A percentile compares a stretch with the other conserved stretches of the same genome.
These are phyloP conservation scores for Drosophila nannoptera DNA, from an alignment of 1,140 invertebrate species.

Conservation along the genomic window DNA sequence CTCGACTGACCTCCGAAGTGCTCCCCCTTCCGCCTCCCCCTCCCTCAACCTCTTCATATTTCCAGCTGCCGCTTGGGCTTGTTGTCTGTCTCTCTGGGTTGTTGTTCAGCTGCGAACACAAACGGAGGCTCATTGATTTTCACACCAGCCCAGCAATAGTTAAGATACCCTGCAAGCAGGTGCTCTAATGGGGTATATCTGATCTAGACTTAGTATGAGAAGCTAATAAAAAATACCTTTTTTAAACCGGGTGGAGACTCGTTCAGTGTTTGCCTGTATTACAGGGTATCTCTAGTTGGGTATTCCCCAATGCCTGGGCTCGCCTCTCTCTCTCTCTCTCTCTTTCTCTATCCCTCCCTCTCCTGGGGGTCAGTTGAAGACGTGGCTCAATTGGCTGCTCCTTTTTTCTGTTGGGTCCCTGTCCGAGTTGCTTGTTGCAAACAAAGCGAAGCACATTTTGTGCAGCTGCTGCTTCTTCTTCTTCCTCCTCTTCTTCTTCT, in stretches of 20 bases:
- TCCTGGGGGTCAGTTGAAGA: slow-evolving; percentile 17
- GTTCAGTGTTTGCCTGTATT: not conserved
- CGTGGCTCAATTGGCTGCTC: slow-evolving; percentile 28
- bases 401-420: not conserved
- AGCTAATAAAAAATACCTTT: no score
- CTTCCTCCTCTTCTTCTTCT: slow-evolving; percentile 13
- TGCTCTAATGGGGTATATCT: not conserved
- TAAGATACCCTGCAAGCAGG: slow-evolving; percentile 22
- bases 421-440: slow-evolving; percentile 21
- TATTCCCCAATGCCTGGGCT: no score
- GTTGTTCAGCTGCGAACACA: slow-evolving; percentile 25
- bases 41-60: not conserved
- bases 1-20: slow-evolving; percentile 10
- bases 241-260: no score
- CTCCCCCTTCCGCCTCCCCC: not conserved
- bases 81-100: slow-evolving; percentile 1
- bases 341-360: slow-evolving; percentile 5
- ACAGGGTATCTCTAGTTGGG: slow-evolving; percentile 5
- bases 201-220: no score
- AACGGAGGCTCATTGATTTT: slow-evolving; percentile 44
- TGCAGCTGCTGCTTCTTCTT: not conserved
- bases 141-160: slow-evolving; percentile 43
- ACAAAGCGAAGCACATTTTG: slow-evolving; percentile 2
- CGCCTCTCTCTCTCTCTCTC: not conserved
- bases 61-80: not conserved